Conservation (phyloP, 2,797 vertebrate species). For the Chrysocyon brachyurus region DNA sequence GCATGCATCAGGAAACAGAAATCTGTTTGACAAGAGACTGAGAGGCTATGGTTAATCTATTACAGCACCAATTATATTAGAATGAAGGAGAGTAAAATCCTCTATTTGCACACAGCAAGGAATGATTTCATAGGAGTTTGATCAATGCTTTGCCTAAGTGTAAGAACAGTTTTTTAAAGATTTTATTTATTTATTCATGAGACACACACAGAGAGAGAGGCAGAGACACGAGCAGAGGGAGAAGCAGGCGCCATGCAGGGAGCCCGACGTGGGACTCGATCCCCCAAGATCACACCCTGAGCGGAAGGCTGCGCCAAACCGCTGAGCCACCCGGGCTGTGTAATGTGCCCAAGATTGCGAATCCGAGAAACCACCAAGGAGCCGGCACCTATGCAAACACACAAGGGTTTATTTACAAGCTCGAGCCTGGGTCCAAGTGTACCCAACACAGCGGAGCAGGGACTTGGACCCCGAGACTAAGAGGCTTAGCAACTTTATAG, state of each 20-base stretch:
- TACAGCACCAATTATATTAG: background rate
- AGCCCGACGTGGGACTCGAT: background rate
- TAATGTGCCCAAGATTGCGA: no score
- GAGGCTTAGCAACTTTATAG: no score
- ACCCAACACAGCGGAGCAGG: no score
- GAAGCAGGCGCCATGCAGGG: background rate
- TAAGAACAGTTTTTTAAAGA: background rate
- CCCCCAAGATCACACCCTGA: background rate
- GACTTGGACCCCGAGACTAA: no score
- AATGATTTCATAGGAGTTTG: conserved; percentile 17
- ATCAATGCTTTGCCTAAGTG: background rate
- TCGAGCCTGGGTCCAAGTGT: no score
- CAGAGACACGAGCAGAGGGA: background rate
- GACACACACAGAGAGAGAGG: background rate
- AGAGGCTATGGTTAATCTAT: background rate
- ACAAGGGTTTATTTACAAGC: no score
- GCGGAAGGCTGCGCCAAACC: background rate
- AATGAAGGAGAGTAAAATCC: conserved; percentile 17
- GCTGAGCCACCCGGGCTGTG: background rate
- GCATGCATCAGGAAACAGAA: background rate
- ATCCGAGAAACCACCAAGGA: no score
- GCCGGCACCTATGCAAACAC: no score
- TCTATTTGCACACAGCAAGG: background rate
- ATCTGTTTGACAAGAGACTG: background rate
- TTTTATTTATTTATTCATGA: background rate